Base-by-base conservation (phyloP, 2,888 invertebrate genomes). In the Drosophila hamatofila region DNA sequence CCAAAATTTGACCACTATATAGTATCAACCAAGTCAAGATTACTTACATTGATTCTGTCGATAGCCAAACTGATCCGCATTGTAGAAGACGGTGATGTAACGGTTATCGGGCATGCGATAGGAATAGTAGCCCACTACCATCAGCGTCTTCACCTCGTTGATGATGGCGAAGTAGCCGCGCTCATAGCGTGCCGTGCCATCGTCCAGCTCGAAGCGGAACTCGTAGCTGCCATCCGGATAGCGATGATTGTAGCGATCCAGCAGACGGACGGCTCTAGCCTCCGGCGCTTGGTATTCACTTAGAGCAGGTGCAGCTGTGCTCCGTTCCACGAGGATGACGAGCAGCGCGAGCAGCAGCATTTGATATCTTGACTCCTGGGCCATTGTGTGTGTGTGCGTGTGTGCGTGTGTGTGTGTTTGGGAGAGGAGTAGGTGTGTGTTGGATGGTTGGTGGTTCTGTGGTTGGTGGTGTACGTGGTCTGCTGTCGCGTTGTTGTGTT, bases 221-320 rank as follows among this genome's bases (percentile, higher is more conserved):
- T 92, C 92, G 56, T 92, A 92, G 60, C 92, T 92, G 30, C 92
- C 92, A 65, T 92, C 92, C 23, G 91, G 90, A 76, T 88, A 91
- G 57, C 91, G 91, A 66, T 91, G 81, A 61, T 90, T 83, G 65
- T 83, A 92, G 8, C 81, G 87, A 66, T 92, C 92, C 41, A 91
- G 12, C 5, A 86, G 72, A 5, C 74, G 59, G 0, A 56, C 75
- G 2, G 59, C 55, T 11, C 72, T 65, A 0, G 25, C 9, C 37
- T 39, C 37, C 12, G 68, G 27, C 21, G 49, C 56, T 3, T 42
- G 33, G 4, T 21, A 3, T 52, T 33, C 42, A 18, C 33, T 4
- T 39, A 11, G 25, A 12, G 69, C 33, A 14, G 78, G 79, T 27
- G 75, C 70, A 23, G 78, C 81, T 18, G 30, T 55, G 65, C 69